Evolutionary conservation across 2,797 vertebrate species (phyloP).

Genomic region (Pangasius macronema): DNA sequence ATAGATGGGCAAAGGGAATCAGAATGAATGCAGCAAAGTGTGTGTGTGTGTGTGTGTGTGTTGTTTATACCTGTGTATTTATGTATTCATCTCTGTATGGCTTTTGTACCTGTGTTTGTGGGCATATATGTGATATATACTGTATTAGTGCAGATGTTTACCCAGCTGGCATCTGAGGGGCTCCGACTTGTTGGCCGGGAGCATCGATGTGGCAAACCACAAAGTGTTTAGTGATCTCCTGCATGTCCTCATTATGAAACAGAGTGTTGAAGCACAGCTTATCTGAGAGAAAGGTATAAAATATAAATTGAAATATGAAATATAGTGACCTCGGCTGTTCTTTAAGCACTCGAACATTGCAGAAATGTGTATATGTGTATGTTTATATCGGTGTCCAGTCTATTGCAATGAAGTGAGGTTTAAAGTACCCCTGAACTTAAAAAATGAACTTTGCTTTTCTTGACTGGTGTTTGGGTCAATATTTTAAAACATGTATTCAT

Average conservation of each 20-base stretch:
- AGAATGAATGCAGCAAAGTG: neutral
- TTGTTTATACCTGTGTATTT: neutral
- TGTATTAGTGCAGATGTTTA: slow-evolving; percentile 40
- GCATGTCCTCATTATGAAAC: slow-evolving; percentile 96
- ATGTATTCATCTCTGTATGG: neutral
- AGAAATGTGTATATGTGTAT: neutral
- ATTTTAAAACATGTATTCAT: neutral
- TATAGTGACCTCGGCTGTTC: neutral
- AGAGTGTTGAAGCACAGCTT: slow-evolving; percentile 95
- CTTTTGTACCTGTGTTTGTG: neutral
- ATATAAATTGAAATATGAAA: too few species aligned
- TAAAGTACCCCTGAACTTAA: neutral
- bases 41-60: neutral
- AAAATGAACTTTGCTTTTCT: neutral
- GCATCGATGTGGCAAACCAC: slow-evolving; percentile 94
- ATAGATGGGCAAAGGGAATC: slow-evolving; percentile 19
- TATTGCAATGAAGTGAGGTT: neutral
- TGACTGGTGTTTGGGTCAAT: neutral
- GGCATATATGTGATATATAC: neutral
- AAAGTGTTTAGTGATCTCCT: slow-evolving; percentile 97
- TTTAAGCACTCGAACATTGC: neutral
- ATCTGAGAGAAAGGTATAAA: slow-evolving; percentile 71
- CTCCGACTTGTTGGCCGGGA: slow-evolving; percentile 91
- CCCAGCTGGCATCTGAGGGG: slow-evolving; percentile 82
- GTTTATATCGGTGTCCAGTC: neutral